Percentiles rank a stretch among this genome's conserved stretches.
Evolutionary conservation across 1,140 invertebrate species (phyloP).

Genomic region (Drosophila oshimai): DNA sequence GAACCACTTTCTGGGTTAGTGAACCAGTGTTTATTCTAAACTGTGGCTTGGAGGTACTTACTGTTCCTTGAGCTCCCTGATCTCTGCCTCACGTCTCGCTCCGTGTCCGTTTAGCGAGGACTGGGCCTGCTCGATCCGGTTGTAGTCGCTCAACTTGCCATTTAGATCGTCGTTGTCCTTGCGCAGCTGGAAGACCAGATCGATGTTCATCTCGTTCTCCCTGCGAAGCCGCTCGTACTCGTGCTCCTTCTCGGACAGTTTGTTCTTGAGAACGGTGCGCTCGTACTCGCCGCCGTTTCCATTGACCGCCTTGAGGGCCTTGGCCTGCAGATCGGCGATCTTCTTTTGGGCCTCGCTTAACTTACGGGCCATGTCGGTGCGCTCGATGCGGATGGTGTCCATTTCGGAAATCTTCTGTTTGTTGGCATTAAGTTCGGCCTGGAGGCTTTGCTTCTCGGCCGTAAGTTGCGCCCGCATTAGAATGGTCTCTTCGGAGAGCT

Average conservation of each 20-base stretch:
- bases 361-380: slow-evolving; percentile 85
- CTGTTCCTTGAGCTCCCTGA: slow-evolving; percentile 87
- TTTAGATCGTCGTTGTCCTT: slow-evolving; percentile 91
- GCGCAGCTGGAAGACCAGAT: slow-evolving; percentile 88
- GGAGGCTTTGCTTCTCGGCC: slow-evolving; percentile 89
- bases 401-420: slow-evolving; percentile 65
- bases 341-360: slow-evolving; percentile 87
- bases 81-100: slow-evolving; percentile 88
- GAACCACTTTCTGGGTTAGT: no score
- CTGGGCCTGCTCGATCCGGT: slow-evolving; percentile 92
- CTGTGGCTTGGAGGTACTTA: no score
- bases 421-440: slow-evolving; percentile 77
- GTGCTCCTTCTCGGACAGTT: slow-evolving; percentile 88
- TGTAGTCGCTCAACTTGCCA: slow-evolving; percentile 92
- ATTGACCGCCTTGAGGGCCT: slow-evolving; percentile 52
- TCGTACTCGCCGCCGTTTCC: slow-evolving; percentile 86
- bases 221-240: slow-evolving; percentile 89
- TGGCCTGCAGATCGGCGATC: slow-evolving; percentile 82
- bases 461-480: slow-evolving; percentile 90
- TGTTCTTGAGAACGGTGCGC: slow-evolving; percentile 86
- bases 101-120: slow-evolving; percentile 90
- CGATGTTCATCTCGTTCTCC: slow-evolving; percentile 88
- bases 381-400: slow-evolving; percentile 70
- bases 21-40: no score
- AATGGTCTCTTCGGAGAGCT: slow-evolving; percentile 92